These are phyloP conservation scores for Lytechinus variegatus DNA, from an alignment of 35 echinoderm and acorn worm species.

Conservation along the genomic window DNA sequence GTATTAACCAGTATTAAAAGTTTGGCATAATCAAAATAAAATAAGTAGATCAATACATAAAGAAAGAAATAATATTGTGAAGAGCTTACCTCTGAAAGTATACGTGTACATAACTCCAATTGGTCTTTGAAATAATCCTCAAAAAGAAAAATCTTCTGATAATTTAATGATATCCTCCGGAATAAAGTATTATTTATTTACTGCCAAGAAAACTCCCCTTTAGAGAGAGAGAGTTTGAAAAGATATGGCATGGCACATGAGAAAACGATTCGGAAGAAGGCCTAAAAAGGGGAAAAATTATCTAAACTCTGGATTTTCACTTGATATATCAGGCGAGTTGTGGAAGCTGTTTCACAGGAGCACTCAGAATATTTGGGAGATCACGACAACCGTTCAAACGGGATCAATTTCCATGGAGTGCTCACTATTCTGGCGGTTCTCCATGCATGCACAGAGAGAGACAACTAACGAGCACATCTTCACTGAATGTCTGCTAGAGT, in stretches of 20 bases:
- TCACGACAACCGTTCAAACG: background rate
- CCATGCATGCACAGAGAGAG: background rate
- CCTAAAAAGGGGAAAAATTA: background rate
- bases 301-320: background rate
- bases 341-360: background rate
- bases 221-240: background rate
- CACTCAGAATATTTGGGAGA: background rate
- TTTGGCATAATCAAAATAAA: no score
- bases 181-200: background rate
- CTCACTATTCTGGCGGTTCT: background rate
- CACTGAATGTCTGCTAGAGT: background rate
- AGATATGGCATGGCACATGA: background rate
- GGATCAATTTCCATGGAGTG: background rate
- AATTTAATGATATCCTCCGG: background rate
- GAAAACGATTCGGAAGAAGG: background rate
- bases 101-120: background rate
- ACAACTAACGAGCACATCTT: background rate
- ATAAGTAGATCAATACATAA: background rate
- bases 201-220: background rate
- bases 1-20: no score
- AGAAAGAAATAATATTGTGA: background rate
- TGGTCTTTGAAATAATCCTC: background rate
- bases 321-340: background rate
- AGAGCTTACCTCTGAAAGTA: background rate
- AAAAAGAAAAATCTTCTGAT: background rate